phyloP scores from a whole-genome alignment of 1,140 invertebrate species.

The Leptopilina boulardi region DNA sequence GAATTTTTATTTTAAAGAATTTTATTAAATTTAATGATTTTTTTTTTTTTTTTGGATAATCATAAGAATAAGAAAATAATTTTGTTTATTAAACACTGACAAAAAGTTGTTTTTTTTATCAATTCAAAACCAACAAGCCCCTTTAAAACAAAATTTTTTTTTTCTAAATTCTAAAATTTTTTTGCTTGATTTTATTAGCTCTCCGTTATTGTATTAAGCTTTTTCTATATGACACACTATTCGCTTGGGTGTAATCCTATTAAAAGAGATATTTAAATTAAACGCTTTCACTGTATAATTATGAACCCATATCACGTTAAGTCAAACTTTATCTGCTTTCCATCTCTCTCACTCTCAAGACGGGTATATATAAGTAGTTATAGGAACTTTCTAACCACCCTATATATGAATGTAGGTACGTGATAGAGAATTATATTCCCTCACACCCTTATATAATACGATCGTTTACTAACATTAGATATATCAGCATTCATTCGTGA shows the following conservation, averaged over 20 bases:
- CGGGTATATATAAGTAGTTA: background rate
- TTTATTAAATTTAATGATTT: too few species aligned
- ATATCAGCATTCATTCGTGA: background rate
- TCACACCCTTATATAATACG: background rate
- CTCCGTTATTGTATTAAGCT: too few species aligned
- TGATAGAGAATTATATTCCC: background rate
- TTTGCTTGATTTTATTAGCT: background rate
- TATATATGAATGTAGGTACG: background rate
- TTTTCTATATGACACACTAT: background rate
- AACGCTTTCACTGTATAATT: background rate
- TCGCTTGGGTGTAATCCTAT: background rate
- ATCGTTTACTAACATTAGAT: conserved; percentile 11
- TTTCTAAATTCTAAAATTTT: too few species aligned
- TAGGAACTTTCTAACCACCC: background rate
- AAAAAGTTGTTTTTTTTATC: too few species aligned
- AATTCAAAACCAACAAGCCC: too few species aligned
- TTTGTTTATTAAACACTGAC: too few species aligned
- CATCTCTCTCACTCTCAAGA: too few species aligned
- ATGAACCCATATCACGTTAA: conserved; percentile 8
- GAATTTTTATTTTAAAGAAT: too few species aligned
- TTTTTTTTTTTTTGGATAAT: too few species aligned
- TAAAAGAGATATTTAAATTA: background rate
- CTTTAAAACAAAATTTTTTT: too few species aligned
- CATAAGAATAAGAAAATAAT: too few species aligned
- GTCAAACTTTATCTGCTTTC: background rate